These are phyloP conservation scores for Drosophila multiciliata DNA, from an alignment of 2,888 invertebrate genomes.

Conservation along the genomic window DNA sequence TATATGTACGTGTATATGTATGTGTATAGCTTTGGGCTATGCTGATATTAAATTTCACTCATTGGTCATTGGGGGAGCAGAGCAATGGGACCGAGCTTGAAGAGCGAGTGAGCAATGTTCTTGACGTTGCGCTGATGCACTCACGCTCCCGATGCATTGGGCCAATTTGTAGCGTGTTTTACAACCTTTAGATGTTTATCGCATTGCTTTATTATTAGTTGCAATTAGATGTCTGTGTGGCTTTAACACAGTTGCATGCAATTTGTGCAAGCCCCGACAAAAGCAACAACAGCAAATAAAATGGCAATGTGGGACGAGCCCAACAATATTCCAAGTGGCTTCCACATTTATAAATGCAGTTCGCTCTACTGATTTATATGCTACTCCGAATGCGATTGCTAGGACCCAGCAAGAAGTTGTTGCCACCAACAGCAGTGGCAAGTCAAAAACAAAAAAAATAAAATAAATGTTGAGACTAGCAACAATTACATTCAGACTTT, in stretches of 20 bases:
- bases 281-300: conserved; percentile 6
- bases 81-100: conserved; percentile 14
- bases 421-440: conserved; percentile 2
- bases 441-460: not conserved
- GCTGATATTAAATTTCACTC: conserved; percentile 66
- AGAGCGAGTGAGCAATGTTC: conserved; percentile 30
- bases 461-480: not conserved
- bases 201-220: conserved; percentile 75
- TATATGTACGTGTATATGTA: not conserved
- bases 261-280: conserved; percentile 32
- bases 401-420: conserved; percentile 9
- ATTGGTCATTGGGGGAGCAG: conserved; percentile 12
- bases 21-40: conserved; percentile 3
- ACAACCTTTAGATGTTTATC: conserved; percentile 61
- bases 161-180: conserved; percentile 60
- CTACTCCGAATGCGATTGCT: conserved; percentile 25
- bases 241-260: conserved; percentile 58
- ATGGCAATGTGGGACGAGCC: conserved; percentile 35
- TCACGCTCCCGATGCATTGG: conserved; percentile 52
- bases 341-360: conserved; percentile 45
- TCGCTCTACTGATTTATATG: conserved; percentile 66
- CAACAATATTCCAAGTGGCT: conserved; percentile 31
- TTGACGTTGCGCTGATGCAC: conserved; percentile 36
- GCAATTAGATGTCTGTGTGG: conserved; percentile 78
- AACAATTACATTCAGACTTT: conserved; percentile 26